Base-by-base conservation (phyloP, 2,888 invertebrate genomes). In the Netelia fuscicornis region DNA sequence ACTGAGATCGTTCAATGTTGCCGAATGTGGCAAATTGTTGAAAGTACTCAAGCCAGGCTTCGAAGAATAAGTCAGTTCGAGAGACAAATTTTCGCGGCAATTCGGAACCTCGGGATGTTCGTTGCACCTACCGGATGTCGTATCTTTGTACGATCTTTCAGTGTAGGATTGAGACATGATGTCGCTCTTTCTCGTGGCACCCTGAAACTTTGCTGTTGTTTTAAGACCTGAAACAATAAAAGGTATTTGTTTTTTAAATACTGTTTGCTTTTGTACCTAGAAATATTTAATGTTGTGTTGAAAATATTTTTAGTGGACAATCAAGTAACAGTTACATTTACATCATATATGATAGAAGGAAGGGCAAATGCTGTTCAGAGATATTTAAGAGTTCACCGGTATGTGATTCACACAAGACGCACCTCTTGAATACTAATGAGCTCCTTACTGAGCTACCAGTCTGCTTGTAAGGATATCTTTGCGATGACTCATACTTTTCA, bases 371-470 rank as follows among this genome's bases (percentile, higher is more conserved):
- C 52, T 48, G 52, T 67, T n/a, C 13, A 11, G 58, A 37, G 56
- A 25, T 74, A 75, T 75, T 56, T 67, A 72, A 64, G 81, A 77
- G 74, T 79, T 81, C 20, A 74, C 74, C 67, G 48, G 71, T 81
- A 74, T 81, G 85, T 86, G 88, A 86, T 85, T 85, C 83, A 86
- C 78, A 78, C 68, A 86, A 85, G 70, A 67, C 84, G 84, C 88
- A 83, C 87, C 87, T 86, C 77, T 86, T 42, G 92, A 91, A 92
- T 92, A 91, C 88, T 91, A 92, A 92, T 88, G 88, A 90, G 89
- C 86, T 86, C 84, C 76, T 72, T 72, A 25, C 58, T 64, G 62
- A 84, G 68, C 68, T 81, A 84, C 72, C 77, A n/a, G 81, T 86
- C 64, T 83, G 68, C 83, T 67, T 71, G 84, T 83, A 85, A 90